Base-by-base conservation (phyloP, 2,797 vertebrate species). In the Neosilurus mollespiculum region DNA sequence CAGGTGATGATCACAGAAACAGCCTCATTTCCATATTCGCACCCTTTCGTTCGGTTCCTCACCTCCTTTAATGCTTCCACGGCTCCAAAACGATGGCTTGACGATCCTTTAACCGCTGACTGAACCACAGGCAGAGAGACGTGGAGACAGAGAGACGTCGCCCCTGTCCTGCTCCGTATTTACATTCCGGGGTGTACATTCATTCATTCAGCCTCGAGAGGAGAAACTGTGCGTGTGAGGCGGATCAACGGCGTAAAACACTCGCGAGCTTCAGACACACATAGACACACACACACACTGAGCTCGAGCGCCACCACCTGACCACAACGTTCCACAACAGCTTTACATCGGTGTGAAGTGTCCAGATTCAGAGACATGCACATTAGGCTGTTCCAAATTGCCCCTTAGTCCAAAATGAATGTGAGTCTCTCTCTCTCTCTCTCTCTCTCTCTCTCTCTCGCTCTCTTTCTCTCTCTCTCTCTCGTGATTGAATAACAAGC, bases 101-200 rank as follows among this genome's bases (percentile, higher is more conserved):
- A 15, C 30, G 56, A 78, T 78, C 76, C 59, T 61, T 24, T 53
- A 26, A n/a, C n/a, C 69, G 53, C 9, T 72, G 20, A 58, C 80
- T 81, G 11, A 61, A 56, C 67, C 56, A 20, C 37, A 10, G 43
- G 62, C 22, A 22, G 4, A 51, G 24, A 61, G 7, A 14, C 14
- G 22, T n/a, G 49, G 56, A 65, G 67, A 64, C 59, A 18, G 69
- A 30, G n/a, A 70, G 54, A 72, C 43, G 34, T 64, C 56, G 49
- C 53, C 80, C 80, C 20, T 51, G 80, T 73, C 56, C 56, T 8
- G 14, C 26, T 51, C 15, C 51, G 61, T 14, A 58, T 81, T 72
- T 59, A 61, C 80, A 72, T 81, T 72, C 80, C 80, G 67, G 67
- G n/a, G 67, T 49, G 80, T 81, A 22, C 80, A 62, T 30, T 64